Base-by-base conservation (phyloP, 2,113 vertebrate species). In the Trachemys scripta region DNA sequence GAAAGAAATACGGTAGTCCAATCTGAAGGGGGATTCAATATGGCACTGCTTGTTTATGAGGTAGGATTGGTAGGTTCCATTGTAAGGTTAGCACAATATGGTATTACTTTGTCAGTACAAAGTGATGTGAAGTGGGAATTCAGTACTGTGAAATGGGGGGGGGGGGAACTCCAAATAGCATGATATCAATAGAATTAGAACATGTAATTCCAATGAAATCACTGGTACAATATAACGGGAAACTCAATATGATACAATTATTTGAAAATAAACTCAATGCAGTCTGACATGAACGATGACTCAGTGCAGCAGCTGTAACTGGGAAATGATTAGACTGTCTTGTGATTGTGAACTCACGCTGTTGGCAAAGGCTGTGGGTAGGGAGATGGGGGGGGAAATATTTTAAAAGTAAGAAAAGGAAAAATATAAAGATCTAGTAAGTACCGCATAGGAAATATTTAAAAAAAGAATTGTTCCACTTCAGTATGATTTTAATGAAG, bases 221-320 rank as follows among this genome's bases (percentile, higher is more conserved):
- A 20, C 17, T 80, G 75, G 1, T 81, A 75, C 53, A 45, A 35
- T 88, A 12, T 50, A 93, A 91, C 82, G 45, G 89, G 82, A 90
- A 95, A 54, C 6, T 51, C 62, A 12, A 8, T 53, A 20, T 31
- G 10, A 54, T 65, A 31, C 53, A 90, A 50, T 90, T 90, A 49
- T 31, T 49, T 91, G 89, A 88, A 95, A 96, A 92, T 95, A 94
- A 92, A 82, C 72, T 91, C 85, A 57, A 11, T 86, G 4, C 3
- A 1, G 54, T 92, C 29, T 84, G 81, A 57, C 38, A 14, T 42
- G 57, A 93, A 8, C 8, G 84, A 81, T 94, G 0, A 6, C 75
- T 88, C 81, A 0, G 31, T 88, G 65, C 69, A 85, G 86, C 81
- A 84, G 81, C 49, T 84, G 19, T 24, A 47, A 24, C 19, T 0